phyloP scores from a whole-genome alignment of 2,113 vertebrate species.

The Eublepharis macularius region DNA sequence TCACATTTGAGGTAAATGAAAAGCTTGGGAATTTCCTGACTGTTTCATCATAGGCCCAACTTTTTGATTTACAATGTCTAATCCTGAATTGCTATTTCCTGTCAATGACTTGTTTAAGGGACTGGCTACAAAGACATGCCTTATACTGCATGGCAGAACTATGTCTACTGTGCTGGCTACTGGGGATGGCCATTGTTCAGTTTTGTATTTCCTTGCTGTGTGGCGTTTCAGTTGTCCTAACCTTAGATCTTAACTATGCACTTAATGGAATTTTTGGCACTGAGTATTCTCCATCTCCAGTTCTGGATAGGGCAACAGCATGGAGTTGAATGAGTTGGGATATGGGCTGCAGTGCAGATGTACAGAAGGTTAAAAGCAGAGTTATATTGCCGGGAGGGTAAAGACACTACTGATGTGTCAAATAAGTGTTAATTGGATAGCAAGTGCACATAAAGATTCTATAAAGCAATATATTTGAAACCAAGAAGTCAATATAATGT shows the following conservation, averaged over 20 bases:
- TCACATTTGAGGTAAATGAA: too few species aligned
- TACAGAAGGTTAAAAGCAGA: slow-evolving; percentile 35
- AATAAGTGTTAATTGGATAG: slow-evolving; percentile 25
- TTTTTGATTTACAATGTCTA: background rate
- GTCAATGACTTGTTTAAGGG: background rate
- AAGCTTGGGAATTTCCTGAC: too few species aligned
- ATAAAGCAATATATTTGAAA: slow-evolving; percentile 20
- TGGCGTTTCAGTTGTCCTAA: slow-evolving; percentile 17
- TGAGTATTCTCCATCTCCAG: background rate
- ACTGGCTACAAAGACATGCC: too few species aligned
- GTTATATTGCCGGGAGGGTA: slow-evolving; percentile 10
- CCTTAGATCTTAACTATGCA: background rate
- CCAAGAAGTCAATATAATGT: slow-evolving; percentile 8
- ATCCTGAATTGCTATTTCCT: background rate
- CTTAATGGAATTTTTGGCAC: slow-evolving; percentile 17
- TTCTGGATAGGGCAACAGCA: background rate
- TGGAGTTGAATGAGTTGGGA: slow-evolving; percentile 2
- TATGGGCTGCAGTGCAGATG: background rate
- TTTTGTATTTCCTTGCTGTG: background rate
- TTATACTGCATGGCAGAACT: background rate
- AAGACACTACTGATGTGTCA: background rate
- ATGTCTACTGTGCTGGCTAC: background rate
- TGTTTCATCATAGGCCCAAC: too few species aligned
- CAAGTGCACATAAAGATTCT: slow-evolving; percentile 23
- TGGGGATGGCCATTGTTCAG: background rate